Base-by-base conservation (phyloP, 2,797 vertebrate genomes). In the Scomberomorus guttatus region DNA sequence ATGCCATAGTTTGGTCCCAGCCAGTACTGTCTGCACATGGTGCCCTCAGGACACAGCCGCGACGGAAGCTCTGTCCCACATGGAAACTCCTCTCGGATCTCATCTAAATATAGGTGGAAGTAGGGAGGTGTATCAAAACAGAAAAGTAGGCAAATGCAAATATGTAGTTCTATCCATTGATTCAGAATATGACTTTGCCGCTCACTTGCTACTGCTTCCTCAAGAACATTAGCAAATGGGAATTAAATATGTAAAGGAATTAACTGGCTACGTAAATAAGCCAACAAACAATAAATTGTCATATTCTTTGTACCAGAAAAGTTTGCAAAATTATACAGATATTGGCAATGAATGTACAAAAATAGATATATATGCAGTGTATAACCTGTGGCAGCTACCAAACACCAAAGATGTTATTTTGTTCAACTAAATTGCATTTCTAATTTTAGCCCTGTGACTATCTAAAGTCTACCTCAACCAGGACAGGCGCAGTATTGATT, bases 1-100 rank as follows among this genome's bases (percentile, higher is more conserved):
- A 99, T 99, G 82, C 97, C 97, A 0, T 98, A 97, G 91, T 98
- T 98, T 55, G 97, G 97, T 32, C 97, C 98, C 68, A 97, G 93
- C 97, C 98, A 99, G 93, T 98, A 97, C 79, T 91, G 72, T 80
- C 91, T 93, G 81, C 98, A 98, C 79, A 84, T 93, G 65, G 96
- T 97, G 77, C 96, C 97, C 6, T 95, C 95, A 37, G 97, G 97
- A 95, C 98, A 99, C 78, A 95, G 91, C 57, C 97, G 95, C 1
- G 97, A 96, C 0, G 96, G 96, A 34, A 82, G 84, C 63, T 96
- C 97, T 7, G 81, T 92, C 78, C 97, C 97, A 71, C 97, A 98
- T 0, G 97, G 97, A 86, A 95, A 96, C 60, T 98, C 97, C 75
- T 95, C 93, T 81, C 95, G 95, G 85, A 98, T 97, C 85, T 98